Evolutionary conservation across 1,140 invertebrate species (phyloP).

Genomic region (Heliothis virescens): DNA sequence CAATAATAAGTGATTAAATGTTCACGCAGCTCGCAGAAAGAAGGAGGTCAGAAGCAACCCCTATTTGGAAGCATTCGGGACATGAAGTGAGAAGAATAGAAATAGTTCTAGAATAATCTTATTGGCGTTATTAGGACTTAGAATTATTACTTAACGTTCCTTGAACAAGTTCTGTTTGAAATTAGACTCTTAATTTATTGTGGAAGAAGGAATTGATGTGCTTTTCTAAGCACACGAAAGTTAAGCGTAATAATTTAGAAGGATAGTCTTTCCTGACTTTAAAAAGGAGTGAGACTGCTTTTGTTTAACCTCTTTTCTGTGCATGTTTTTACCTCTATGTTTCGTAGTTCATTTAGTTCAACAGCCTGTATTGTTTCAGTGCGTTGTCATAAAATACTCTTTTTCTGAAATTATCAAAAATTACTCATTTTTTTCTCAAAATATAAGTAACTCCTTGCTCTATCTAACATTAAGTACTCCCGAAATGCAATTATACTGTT

Average conservation of each 20-base stretch:
- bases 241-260: conserved; percentile 3
- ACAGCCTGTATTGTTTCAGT: not conserved
- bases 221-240: not conserved
- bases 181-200: conserved; percentile 20
- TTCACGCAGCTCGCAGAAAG: conserved; percentile 68
- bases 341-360: too few species aligned
- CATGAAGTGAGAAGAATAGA: conserved; percentile 67
- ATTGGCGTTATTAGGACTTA: conserved; percentile 51
- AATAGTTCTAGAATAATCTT: conserved; percentile 41
- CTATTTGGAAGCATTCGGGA: conserved; percentile 59
- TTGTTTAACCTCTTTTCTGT: conserved; percentile 8
- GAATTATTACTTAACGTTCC: conserved; percentile 25
- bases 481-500: not conserved
- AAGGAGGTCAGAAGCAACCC: conserved; percentile 57
- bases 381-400: conserved; percentile 1
- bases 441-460: not conserved
- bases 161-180: conserved; percentile 5
- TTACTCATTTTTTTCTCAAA: conserved; percentile 9
- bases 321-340: not conserved
- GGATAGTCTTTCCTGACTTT: conserved; percentile 25
- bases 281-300: conserved; percentile 28
- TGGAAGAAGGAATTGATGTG: conserved; percentile 3
- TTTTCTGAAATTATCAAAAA: conserved; percentile 18
- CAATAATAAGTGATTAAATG: conserved; percentile 30
- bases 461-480: not conserved